Conservation (phyloP, 2,113 vertebrate species). For the Ceyx margarethae region DNA sequence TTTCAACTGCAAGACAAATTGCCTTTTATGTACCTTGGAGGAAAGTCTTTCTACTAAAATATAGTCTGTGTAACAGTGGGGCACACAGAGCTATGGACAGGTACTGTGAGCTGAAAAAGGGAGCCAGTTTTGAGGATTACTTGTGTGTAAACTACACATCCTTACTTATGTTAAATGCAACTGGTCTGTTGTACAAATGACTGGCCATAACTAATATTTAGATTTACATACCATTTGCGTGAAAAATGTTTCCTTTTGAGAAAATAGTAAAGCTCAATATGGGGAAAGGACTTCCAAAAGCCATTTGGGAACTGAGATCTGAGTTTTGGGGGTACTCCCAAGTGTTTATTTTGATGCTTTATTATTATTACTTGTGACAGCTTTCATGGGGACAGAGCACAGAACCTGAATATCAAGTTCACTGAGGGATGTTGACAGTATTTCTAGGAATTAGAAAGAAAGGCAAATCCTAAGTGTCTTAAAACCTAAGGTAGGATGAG, state of each 20-base stretch:
- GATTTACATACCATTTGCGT: neutral
- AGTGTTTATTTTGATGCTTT: neutral
- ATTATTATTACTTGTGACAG: neutral
- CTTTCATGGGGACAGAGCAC: neutral
- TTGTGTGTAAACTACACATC: neutral
- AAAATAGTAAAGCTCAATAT: neutral
- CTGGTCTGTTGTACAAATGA: neutral
- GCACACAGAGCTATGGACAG: accelerated
- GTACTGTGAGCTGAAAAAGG: neutral
- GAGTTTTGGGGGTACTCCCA: neutral
- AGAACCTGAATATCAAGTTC: neutral
- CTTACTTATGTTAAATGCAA: neutral
- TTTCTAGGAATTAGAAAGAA: neutral
- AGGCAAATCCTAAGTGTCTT: neutral
- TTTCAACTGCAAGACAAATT: neutral
- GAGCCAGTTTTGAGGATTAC: neutral
- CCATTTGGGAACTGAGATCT: neutral
- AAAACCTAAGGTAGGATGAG: neutral
- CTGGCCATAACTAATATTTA: neutral
- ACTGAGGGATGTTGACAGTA: neutral
- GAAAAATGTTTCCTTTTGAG: neutral
- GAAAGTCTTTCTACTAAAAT: neutral
- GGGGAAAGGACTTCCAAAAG: neutral
- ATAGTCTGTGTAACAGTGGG: accelerated
- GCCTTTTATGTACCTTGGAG: neutral